These are phyloP conservation scores for Arbacia lixula DNA, from an alignment of 53 echinoderm and acorn worm genomes.

Conservation along the genomic window DNA sequence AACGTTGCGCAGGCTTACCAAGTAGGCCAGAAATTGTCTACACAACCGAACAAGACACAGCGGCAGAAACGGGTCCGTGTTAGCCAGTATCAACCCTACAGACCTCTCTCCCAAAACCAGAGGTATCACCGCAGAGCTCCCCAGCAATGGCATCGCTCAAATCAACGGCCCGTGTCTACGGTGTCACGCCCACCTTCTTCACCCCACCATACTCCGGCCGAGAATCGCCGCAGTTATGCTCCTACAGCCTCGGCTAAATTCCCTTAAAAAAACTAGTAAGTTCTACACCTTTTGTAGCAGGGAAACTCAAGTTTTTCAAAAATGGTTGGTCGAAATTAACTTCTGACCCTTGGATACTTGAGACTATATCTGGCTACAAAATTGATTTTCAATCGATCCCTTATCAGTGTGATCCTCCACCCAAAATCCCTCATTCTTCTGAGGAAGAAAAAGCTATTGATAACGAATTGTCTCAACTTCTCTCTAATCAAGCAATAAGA, in stretches of 20 bases:
- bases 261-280: slow-evolving; percentile 20
- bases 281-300: slow-evolving; percentile 12
- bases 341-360: slow-evolving; percentile 1
- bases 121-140: no score
- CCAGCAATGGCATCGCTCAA: no score
- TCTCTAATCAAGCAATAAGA: background rate
- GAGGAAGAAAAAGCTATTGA: background rate
- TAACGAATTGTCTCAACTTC: background rate
- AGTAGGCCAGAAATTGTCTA: slow-evolving; percentile 1
- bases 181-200: slow-evolving; percentile 14
- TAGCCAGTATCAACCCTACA: no score
- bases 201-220: background rate
- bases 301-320: slow-evolving; percentile 33
- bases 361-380: slow-evolving; percentile 3
- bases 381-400: background rate
- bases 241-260: background rate
- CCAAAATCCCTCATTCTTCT: background rate
- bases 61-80: background rate
- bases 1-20: slow-evolving; percentile 2
- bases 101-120: no score
- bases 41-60: background rate
- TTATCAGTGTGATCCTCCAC: background rate
- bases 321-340: slow-evolving; percentile 10
- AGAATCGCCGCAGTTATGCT: background rate
- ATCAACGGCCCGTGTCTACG: background rate